Conservation (phyloP, 1,140 invertebrate genomes). For the Drosophila aff. region DNA sequence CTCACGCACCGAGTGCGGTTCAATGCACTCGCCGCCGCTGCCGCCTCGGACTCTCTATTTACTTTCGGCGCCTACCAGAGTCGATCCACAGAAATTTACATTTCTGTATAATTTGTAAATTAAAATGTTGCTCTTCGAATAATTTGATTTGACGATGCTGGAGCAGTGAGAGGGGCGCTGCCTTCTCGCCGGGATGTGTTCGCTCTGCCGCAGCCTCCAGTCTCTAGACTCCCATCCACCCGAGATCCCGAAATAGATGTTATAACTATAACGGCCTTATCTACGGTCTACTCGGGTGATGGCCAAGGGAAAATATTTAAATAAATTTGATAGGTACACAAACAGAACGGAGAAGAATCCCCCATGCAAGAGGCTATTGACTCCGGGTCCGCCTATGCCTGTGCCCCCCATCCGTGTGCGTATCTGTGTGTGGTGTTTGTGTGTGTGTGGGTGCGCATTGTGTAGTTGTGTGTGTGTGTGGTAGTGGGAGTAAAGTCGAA, state of each 20-base stretch:
- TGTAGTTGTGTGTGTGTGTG: constrained; percentile 28
- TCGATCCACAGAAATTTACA: constrained; percentile 59
- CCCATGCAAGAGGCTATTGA: constrained; percentile 71
- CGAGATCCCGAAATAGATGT: constrained; percentile 42
- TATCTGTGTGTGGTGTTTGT: constrained; percentile 15
- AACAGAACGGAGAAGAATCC: constrained; percentile 33
- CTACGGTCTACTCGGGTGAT: constrained; percentile 11
- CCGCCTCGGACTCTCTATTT: constrained; percentile 64
- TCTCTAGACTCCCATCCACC: background rate
- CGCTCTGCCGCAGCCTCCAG: background rate
- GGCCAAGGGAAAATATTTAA: constrained; percentile 64
- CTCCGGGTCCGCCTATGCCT: constrained; percentile 29
- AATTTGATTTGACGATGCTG: constrained; percentile 28
- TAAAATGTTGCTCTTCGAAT: constrained; percentile 44
- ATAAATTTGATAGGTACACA: constrained; percentile 75
- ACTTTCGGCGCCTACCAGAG: constrained; percentile 63
- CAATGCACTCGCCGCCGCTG: constrained; percentile 62
- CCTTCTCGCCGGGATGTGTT: background rate
- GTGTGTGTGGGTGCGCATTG: background rate
- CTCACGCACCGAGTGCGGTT: constrained; percentile 67
- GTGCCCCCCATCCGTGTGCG: constrained; percentile 1
- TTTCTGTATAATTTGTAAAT: constrained; percentile 58
- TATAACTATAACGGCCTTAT: constrained; percentile 54
- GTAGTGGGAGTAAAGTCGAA: constrained; percentile 66
- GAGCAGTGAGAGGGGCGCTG: background rate